Conservation (phyloP, 2,797 vertebrate genomes). For the Balearica regulorum region DNA sequence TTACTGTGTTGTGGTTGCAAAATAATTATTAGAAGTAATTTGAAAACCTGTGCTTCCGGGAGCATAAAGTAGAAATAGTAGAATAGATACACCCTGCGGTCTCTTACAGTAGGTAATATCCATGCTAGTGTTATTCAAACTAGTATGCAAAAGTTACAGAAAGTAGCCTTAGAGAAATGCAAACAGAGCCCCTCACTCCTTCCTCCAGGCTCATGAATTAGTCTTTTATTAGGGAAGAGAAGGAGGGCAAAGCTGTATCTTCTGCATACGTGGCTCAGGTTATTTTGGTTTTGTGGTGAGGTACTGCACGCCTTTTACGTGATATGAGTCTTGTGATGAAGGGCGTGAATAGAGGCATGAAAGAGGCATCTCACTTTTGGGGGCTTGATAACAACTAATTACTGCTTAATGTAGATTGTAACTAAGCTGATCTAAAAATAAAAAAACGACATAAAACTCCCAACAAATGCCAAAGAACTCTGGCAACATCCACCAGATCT, state of each 20-base stretch:
- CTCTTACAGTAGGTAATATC: background rate
- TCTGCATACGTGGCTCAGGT: background rate
- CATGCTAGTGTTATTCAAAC: background rate
- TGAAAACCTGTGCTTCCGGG: background rate
- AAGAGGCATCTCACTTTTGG: background rate
- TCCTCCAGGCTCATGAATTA: background rate
- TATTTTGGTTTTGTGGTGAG: background rate
- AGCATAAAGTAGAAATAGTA: background rate
- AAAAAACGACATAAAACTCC: background rate
- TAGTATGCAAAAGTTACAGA: background rate
- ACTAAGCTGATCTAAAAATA: background rate
- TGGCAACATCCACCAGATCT: background rate
- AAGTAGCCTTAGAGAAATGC: background rate
- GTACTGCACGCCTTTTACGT: background rate
- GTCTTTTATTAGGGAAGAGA: background rate
- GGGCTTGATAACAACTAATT: background rate
- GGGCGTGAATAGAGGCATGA: background rate
- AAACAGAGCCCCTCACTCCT: background rate
- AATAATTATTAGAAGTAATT: conserved; percentile 21
- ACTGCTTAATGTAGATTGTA: background rate
- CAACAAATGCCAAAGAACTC: background rate
- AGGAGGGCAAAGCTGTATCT: background rate
- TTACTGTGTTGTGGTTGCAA: background rate
- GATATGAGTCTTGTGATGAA: background rate
- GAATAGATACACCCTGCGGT: background rate